Evolutionary conservation across 2,797 vertebrate species (phyloP).

Genomic region (Pantherophis alleghaniensis): DNA sequence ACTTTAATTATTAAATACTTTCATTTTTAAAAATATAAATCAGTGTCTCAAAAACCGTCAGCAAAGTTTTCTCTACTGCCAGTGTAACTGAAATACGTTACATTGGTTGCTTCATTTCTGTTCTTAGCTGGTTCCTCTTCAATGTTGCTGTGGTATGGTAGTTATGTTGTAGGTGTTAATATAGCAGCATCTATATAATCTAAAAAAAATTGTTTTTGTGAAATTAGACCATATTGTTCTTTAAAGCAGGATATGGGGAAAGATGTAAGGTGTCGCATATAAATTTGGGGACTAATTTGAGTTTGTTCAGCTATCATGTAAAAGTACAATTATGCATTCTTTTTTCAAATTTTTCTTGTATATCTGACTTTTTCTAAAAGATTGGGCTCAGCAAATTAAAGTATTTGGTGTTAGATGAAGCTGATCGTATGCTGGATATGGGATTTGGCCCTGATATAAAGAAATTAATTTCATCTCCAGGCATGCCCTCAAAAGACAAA

Average conservation of each 20-base stretch:
- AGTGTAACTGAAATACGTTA: neutral
- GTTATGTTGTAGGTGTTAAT: no score
- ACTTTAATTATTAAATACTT: neutral
- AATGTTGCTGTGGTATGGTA: neutral
- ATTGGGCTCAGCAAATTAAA: constrained; percentile 81
- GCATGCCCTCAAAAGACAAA: constrained; percentile 85
- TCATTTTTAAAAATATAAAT: neutral
- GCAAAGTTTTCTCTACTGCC: neutral
- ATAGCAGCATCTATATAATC: neutral
- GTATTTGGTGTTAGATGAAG: constrained; percentile 92
- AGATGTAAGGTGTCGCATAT: neutral
- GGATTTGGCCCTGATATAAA: constrained; percentile 90
- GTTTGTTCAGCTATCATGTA: neutral
- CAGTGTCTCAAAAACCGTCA: neutral
- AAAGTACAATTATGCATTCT: neutral
- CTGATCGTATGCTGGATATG: constrained; percentile 96
- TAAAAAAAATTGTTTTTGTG: neutral
- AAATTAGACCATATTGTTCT: neutral
- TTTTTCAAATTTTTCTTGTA: neutral
- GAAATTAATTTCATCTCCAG: constrained; percentile 80
- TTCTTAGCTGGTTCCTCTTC: neutral
- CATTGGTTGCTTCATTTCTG: neutral
- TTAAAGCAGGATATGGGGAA: neutral
- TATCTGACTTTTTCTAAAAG: constrained; percentile 63
- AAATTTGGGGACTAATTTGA: neutral